Evolutionary conservation across 2,113 vertebrate genomes (phyloP).

Genomic region (Grammomys surdaster): DNA sequence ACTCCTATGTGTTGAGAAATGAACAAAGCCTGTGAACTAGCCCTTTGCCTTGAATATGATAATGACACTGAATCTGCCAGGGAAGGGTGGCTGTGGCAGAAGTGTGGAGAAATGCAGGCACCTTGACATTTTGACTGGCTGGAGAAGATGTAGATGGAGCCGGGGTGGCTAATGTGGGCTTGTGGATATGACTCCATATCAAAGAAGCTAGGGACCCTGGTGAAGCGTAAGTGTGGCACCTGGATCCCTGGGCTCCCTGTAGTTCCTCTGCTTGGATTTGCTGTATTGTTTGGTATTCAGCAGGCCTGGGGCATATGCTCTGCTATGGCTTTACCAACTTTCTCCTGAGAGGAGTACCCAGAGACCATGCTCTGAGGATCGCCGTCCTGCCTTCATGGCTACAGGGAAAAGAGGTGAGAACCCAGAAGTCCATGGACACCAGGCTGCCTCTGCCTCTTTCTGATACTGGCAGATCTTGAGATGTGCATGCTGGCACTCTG

Average conservation of each 20-base stretch:
- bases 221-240: background rate
- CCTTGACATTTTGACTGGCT: background rate
- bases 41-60: background rate
- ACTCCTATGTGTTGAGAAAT: background rate
- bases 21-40: background rate
- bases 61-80: background rate
- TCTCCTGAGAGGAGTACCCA: background rate
- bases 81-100: background rate
- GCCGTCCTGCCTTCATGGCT: background rate
- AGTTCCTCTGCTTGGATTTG: background rate
- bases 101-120: background rate
- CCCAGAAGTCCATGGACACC: background rate
- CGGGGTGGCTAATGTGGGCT: background rate
- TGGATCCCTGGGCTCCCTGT: no score
- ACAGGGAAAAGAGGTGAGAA: no score
- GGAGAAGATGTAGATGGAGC: background rate
- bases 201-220: background rate
- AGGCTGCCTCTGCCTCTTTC: background rate
- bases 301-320: background rate
- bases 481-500: background rate
- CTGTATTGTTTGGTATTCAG: no score
- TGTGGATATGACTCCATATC: background rate
- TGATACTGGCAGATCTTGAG: background rate
- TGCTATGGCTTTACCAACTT: background rate
- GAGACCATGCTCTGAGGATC: no score